Base-by-base conservation (phyloP, 2,113 vertebrate genomes). In the Pygoscelis adeliae region DNA sequence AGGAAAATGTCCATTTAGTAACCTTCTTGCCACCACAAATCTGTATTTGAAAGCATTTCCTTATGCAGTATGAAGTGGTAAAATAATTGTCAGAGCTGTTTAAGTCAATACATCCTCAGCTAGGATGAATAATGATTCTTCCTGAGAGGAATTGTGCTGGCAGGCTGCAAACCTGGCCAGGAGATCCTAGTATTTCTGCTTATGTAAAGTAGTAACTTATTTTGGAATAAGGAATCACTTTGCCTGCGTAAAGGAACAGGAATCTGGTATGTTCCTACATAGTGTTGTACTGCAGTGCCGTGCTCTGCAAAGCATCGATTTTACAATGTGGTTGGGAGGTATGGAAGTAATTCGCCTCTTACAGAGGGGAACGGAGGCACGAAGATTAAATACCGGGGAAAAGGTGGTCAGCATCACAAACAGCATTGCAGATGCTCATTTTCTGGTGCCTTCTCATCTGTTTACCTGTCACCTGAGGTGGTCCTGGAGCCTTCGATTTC, bases 71-170 rank as follows among this genome's bases (percentile, higher is more conserved):
- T 79, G 83, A 92, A 87, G 70, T 73, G 62, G 42, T 95, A 58
- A 69, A 96, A 77, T 87, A 87, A 85, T 91, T 72, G 61, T 85
- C 56, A 49, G 25, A 46, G 66, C 63, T 87, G 53, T 87, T 95
- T 70, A 91, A 90, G 66, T 87, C 87, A 89, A 3, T 84, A 42
- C 13, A 6, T 87, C 58, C 58, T 94, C 52, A 67, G n/a, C 69
- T 56, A 49, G 46, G 52, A 70, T 77, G 79, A 96, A 53, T 87
- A 89, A 90, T 89, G 44, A 46, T 84, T 94, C 47, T 15, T 89
- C 25, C 36, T n/a, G 42, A 63, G 83, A 83, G 36, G 49, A 76
- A 7, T 14, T 55, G 30, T 70, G 67, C 56, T 66, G 29, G 63
- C 76, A 47, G 47, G 52, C 76, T 85, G 30, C 3, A 7, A 85